Evolutionary conservation across 2,888 invertebrate species (phyloP), one percentile per base, ranked within the genome.

Genomic region (Spilarctia lutea): DNA sequence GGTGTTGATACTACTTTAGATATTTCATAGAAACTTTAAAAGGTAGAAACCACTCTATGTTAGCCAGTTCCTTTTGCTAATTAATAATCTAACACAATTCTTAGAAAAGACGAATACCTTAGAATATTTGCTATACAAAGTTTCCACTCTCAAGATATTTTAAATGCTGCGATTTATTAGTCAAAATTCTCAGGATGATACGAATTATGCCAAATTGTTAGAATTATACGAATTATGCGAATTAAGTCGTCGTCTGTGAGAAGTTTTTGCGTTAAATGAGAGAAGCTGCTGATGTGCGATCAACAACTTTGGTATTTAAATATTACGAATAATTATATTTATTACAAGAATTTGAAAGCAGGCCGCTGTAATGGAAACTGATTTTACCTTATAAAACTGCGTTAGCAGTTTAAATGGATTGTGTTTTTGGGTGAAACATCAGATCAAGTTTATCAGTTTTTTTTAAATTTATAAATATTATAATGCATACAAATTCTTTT

Each of bases 121-220:
- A 77, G 75, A 42, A 82, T 84, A 81, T 83, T 81, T 84, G 84
- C 80, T 79, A 68, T 56, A 72, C 48, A 71, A 83, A 83, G 80
- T 84, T 84, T 83, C 71, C 79, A 83, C 77, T 81, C 66, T 35
- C 42, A 35, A 39, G 77, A 81, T 77, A 73, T 79, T 85, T 79
- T 73, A 81, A 84, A 78, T 74, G 65, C 78, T 80, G 71, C 75
- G 75, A 83, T 81, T 85, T 84, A 85, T n/a, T 84, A 75, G 83
- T 77, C 73, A 30, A 76, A 81, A 85, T 81, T 80, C 74, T 71
- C 67, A 74, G 75, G 79, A 79, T 84, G 78, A 79, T 73, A 42
- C 35, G 67, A 82, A 82, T 81, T 70, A 70, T 70, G 56, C 70
- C 74, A 70, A 74, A 74, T 74, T 65, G 71, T 73, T 72, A 75